Evolutionary conservation across 2,888 invertebrate genomes (phyloP).

Genomic region (Leptopilina drosophilae): DNA sequence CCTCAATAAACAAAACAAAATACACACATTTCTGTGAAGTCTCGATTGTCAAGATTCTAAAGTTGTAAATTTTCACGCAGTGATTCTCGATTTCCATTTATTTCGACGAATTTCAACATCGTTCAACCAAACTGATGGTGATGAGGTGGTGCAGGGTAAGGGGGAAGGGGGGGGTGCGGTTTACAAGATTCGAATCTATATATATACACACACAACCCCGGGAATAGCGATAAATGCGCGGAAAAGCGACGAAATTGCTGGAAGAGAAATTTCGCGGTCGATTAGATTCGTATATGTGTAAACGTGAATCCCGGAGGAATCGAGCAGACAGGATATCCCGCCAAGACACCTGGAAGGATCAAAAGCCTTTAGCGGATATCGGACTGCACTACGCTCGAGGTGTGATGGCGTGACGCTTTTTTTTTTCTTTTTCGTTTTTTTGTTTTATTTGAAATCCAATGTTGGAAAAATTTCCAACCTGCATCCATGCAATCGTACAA

Average conservation of each 20-base stretch:
- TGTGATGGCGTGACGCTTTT: not conserved
- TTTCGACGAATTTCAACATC: conserved; percentile 22
- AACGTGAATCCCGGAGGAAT: conserved; percentile 35
- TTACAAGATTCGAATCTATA: too few species aligned
- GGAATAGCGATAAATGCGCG: conserved; percentile 28
- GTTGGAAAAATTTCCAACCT: conserved; percentile 20
- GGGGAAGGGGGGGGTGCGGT: too few species aligned
- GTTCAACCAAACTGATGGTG: too few species aligned
- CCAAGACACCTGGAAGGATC: conserved; percentile 35
- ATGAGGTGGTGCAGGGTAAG: too few species aligned
- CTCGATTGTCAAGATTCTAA: not conserved
- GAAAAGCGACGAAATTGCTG: conserved; percentile 38
- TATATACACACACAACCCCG: too few species aligned
- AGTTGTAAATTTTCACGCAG: conserved; percentile 15
- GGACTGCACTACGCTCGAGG: not conserved
- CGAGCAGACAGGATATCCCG: conserved; percentile 30
- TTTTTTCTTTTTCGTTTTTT: too few species aligned
- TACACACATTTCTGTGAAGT: not conserved
- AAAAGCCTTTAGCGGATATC: conserved; percentile 25
- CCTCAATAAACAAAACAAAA: too few species aligned
- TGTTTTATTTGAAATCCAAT: not conserved
- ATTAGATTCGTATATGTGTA: conserved; percentile 41
- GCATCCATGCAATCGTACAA: conserved; percentile 10
- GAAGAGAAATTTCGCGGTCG: conserved; percentile 39
- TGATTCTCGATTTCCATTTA: conserved; percentile 21